Conservation (phyloP, 2,113 vertebrate species). For the Pimephales promelas region DNA sequence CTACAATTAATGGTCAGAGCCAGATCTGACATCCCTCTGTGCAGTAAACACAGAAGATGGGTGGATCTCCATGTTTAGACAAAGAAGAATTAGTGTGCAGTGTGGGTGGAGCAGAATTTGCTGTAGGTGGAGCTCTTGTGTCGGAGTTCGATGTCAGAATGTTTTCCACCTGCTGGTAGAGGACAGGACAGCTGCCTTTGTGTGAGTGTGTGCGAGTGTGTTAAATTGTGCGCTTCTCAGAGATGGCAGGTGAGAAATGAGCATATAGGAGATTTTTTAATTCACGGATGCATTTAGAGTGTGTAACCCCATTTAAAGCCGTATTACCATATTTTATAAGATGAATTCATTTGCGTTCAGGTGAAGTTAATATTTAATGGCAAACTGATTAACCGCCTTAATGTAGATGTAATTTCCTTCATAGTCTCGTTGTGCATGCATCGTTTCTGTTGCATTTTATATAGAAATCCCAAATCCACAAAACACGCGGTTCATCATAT, state of each 20-base stretch:
- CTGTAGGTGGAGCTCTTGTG: conserved; percentile 83
- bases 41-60: conserved; percentile 53
- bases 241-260: conserved; percentile 23
- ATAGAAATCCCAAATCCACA: neutral
- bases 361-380: neutral
- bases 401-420: conserved; percentile 6
- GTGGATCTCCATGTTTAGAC: conserved; percentile 52
- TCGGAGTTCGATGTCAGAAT: conserved; percentile 69
- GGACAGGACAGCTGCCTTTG: conserved; percentile 58
- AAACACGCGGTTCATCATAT: neutral
- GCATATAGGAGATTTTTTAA: conserved; percentile 12
- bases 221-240: conserved; percentile 28
- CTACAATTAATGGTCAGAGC: conserved; percentile 14
- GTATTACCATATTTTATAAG: neutral
- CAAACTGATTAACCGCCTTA: neutral
- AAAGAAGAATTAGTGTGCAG: conserved; percentile 54
- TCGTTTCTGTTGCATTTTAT: neutral
- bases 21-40: neutral
- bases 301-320: conserved; percentile 42
- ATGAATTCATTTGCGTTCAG: conserved; percentile 51
- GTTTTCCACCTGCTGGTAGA: conserved; percentile 68
- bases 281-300: conserved; percentile 16
- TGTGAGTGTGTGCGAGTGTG: conserved; percentile 40
- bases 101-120: conserved; percentile 59
- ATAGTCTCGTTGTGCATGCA: neutral